Conservation (phyloP, 2,888 invertebrate species). For the Neoitamus cyanurus region DNA sequence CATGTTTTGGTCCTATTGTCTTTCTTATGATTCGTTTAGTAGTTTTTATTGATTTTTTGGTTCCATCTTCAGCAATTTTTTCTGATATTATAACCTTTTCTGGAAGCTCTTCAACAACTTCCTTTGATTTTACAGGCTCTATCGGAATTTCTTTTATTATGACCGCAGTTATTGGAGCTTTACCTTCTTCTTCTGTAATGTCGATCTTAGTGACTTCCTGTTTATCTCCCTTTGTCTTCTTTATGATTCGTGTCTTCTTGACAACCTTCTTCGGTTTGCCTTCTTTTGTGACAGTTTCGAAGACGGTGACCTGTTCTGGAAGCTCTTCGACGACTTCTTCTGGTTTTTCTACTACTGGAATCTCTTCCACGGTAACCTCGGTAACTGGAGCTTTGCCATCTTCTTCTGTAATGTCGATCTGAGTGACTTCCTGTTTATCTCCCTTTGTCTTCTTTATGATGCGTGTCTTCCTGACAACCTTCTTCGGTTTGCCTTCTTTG, state of each 20-base stretch:
- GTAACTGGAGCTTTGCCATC: slow-evolving; percentile 57
- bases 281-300: slow-evolving; percentile 60
- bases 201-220: slow-evolving; percentile 65
- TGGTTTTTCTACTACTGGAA: slow-evolving; percentile 50
- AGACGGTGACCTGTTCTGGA: slow-evolving; percentile 60
- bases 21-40: slow-evolving; percentile 60
- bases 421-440: slow-evolving; percentile 62
- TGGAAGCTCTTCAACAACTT: slow-evolving; percentile 59
- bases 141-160: slow-evolving; percentile 62
- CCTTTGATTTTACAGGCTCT: slow-evolving; percentile 55
- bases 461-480: slow-evolving; percentile 48
- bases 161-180: slow-evolving; percentile 61
- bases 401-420: slow-evolving; percentile 61
- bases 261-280: slow-evolving; percentile 58
- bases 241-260: slow-evolving; percentile 61
- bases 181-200: slow-evolving; percentile 67
- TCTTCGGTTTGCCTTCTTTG: slow-evolving; percentile 56
- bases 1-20: slow-evolving; percentile 60
- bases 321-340: slow-evolving; percentile 55
- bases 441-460: slow-evolving; percentile 57
- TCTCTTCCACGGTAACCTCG: slow-evolving; percentile 55
- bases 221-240: slow-evolving; percentile 59
- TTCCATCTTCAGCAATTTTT: slow-evolving; percentile 57
- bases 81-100: slow-evolving; percentile 62
- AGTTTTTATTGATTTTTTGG: not conserved